Evolutionary conservation across 2,797 vertebrate species (phyloP).

Genomic region (Megalops cyprinoides): DNA sequence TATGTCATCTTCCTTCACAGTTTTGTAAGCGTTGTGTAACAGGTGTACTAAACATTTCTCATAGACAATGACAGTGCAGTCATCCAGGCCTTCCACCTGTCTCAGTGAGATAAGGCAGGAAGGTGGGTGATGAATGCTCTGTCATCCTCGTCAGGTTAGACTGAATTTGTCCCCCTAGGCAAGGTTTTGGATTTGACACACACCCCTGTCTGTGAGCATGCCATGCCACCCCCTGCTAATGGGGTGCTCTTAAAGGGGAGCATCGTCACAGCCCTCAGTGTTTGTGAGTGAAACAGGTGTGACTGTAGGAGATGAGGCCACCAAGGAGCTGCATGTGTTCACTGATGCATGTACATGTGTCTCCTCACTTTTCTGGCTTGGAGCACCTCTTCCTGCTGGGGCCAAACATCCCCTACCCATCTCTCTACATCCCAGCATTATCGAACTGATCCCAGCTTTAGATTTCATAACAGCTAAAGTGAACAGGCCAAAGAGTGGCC

Average conservation of each 20-base stretch:
- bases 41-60: neutral
- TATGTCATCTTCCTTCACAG: neutral
- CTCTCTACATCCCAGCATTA: no score
- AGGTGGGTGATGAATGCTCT: no score
- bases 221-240: neutral
- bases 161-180: slow-evolving; percentile 10
- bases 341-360: neutral
- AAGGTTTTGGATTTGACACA: neutral
- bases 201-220: neutral
- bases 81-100: neutral
- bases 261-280: neutral
- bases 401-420: neutral
- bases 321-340: neutral
- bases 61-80: neutral
- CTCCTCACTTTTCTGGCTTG: neutral
- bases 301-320: neutral
- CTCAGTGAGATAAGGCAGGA: no score
- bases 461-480: no score
- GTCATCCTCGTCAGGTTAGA: slow-evolving; percentile 15
- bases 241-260: neutral
- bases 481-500: no score
- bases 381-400: neutral
- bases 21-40: neutral
- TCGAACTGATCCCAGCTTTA: neutral
- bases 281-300: neutral